A percentile compares a stretch with the other conserved stretches of the same genome.
These are phyloP conservation scores for Leptinotarsa rubiginosa DNA, from an alignment of 2,888 invertebrate genomes.

Conservation along the genomic window DNA sequence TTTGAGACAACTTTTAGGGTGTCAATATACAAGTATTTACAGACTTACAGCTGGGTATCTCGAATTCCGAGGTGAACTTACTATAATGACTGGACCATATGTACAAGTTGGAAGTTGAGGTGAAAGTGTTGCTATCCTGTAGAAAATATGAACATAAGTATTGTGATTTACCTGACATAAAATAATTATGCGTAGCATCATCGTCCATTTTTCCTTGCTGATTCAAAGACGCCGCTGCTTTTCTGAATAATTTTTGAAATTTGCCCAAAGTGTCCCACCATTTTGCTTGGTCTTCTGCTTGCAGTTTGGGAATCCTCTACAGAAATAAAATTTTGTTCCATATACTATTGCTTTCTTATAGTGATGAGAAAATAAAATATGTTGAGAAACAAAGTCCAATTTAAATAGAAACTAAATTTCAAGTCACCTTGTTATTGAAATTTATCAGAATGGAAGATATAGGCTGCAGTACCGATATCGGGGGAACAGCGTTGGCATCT, in stretches of 20 bases:
- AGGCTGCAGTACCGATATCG: conserved; percentile 93
- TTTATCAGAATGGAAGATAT: conserved; percentile 97
- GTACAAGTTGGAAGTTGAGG: no score
- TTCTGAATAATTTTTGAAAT: conserved; percentile 94
- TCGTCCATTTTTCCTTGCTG: conserved; percentile 88
- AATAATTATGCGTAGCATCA: conserved; percentile 96
- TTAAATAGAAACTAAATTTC: conserved; percentile 5
- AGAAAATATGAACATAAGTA: conserved; percentile 15
- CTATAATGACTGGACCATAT: no score
- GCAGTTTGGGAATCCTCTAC: conserved; percentile 91
- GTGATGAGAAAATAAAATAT: no score
- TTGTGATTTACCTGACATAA: conserved; percentile 88
- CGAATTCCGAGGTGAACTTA: no score
- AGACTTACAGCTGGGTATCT: no score
- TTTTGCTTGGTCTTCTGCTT: conserved; percentile 94
- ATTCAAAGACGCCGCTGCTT: conserved; percentile 88
- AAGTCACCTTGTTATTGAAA: conserved; percentile 93
- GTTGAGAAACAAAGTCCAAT: no score
- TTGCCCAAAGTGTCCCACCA: conserved; percentile 98
- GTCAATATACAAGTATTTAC: no score
- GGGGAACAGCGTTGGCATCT: conserved; percentile 96
- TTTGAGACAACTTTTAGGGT: no score
- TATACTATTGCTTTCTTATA: no score
- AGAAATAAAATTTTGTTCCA: conserved; percentile 37
- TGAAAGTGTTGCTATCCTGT: neutral